A percentile compares a stretch with the other conserved stretches of the same genome.
Evolutionary conservation across 1,140 invertebrate genomes (phyloP).

Genomic region (Drosophila oshimai): DNA sequence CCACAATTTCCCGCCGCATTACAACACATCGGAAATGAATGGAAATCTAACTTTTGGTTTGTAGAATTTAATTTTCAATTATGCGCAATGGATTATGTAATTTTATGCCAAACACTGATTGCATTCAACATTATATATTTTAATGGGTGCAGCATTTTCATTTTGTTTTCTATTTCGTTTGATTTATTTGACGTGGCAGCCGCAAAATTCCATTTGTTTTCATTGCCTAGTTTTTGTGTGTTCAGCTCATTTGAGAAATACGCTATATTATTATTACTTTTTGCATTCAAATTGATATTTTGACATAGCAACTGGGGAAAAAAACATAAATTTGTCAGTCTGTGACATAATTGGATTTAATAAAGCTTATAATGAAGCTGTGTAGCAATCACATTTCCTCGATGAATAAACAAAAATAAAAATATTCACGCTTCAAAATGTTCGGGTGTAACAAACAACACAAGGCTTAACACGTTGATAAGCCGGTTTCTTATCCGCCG

Average conservation of each 20-base stretch:
- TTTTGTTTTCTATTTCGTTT: slow-evolving; percentile 26
- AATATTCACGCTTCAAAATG: slow-evolving; percentile 4
- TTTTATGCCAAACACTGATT: slow-evolving; percentile 40
- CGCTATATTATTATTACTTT: slow-evolving; percentile 1
- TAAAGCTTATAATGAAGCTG: slow-evolving; percentile 13
- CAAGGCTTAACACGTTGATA: slow-evolving; percentile 31
- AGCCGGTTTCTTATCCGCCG: slow-evolving; percentile 38
- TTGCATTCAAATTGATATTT: slow-evolving; percentile 57
- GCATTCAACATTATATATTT: slow-evolving; percentile 27
- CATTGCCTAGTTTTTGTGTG: neutral
- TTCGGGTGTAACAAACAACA: neutral
- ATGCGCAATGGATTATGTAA: slow-evolving; percentile 52
- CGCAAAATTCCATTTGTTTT: slow-evolving; percentile 17
- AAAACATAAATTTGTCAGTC: slow-evolving; percentile 25
- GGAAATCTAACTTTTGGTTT: neutral
- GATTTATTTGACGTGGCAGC: slow-evolving; percentile 14
- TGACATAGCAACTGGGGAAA: neutral
- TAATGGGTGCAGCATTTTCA: slow-evolving; percentile 12
- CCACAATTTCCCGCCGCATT: neutral
- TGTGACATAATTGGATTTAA: slow-evolving; percentile 53
- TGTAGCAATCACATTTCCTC: neutral
- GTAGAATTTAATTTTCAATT: slow-evolving; percentile 56
- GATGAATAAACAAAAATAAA: neutral
- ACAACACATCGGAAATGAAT: neutral
- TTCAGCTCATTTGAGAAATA: neutral